Evolutionary conservation across 37 sponge, comb jelly and placozoan species (phyloP).

Genomic region (Agelas oroides): DNA sequence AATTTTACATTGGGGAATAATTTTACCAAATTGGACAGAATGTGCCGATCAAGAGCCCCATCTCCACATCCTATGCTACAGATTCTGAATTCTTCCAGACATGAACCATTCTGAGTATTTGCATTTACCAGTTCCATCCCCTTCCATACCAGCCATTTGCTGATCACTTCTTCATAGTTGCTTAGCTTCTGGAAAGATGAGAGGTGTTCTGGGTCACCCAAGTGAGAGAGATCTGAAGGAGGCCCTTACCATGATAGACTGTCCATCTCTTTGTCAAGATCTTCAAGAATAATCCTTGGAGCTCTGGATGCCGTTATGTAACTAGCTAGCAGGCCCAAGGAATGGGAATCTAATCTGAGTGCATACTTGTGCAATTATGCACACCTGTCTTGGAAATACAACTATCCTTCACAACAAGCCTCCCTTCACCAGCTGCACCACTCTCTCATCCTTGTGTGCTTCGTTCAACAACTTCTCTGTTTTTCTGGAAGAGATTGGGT

Average conservation of each 20-base stretch:
- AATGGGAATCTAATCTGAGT: no score
- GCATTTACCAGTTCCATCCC: not conserved
- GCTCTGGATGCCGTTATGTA: not conserved
- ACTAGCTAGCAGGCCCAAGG: no score
- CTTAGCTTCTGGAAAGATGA: slow-evolving; percentile 23
- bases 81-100: not conserved
- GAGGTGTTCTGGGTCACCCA: slow-evolving; percentile 20
- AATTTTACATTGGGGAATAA: not conserved
- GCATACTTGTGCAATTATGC: no score
- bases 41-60: slow-evolving; percentile 29
- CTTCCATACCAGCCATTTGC: not conserved
- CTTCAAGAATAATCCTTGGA: slow-evolving; percentile 7
- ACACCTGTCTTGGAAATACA: no score
- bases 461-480: no score
- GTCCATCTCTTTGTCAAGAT: slow-evolving; percentile 22
- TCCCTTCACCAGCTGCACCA: no score
- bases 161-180: slow-evolving; percentile 21
- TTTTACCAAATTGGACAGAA: slow-evolving; percentile 9
- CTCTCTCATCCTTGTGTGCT: no score
- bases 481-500: no score
- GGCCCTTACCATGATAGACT: slow-evolving; percentile 35
- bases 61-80: slow-evolving; percentile 56
- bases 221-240: slow-evolving; percentile 43
- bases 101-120: no score
- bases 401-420: no score